Base-by-base conservation (phyloP, 2,113 vertebrate genomes). In the Oncorhynchus tshawytscha region DNA sequence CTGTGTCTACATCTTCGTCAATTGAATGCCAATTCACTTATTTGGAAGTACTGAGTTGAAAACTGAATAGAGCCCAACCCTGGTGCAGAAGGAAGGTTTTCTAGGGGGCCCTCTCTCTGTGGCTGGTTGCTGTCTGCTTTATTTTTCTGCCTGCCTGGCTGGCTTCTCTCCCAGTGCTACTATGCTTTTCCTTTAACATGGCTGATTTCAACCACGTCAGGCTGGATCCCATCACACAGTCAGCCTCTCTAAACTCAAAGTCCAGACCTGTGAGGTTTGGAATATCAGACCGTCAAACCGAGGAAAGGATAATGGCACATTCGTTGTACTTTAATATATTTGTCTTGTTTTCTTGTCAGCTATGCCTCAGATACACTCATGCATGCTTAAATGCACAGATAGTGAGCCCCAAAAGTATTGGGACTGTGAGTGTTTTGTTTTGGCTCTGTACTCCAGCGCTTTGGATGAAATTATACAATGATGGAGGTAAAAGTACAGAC, bases 1-100 rank as follows among this genome's bases (percentile, higher is more conserved):
- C 34, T 73, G 71, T 62, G 15, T n/a, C 13, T 68, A 73, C 78
- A 84, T 57, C 15, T 67, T 73, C 76, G 4, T 54, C 51, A 15
- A 54, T 54, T 57, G 39, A 45, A 45, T 45, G 8, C 39, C 39
- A 45, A 45, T 45, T 45, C 2, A 45, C 9, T 45, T 45, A 45
- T 45, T 45, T 45, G 9, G 9, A 3, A 12, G 16, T 54, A 54
- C 51, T 18, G 16, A 54, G 4, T 54, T 54, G 15, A 51, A 13
- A 16, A 39, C 1, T 2, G 8, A 39, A 9, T 39, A 39, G 39
- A 45, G 39, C 9, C 9, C 39, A 12, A 45, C 39, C 39, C 9
- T 45, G 39, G 39, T 12, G 9, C 39, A 45, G 57, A 72, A 24
- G 51, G 39, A 45, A 39, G 18, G 49, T 67, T 54, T 13, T 54